Base-by-base conservation (phyloP, 2,888 invertebrate genomes). In the Pyrochroa serraticornis region DNA sequence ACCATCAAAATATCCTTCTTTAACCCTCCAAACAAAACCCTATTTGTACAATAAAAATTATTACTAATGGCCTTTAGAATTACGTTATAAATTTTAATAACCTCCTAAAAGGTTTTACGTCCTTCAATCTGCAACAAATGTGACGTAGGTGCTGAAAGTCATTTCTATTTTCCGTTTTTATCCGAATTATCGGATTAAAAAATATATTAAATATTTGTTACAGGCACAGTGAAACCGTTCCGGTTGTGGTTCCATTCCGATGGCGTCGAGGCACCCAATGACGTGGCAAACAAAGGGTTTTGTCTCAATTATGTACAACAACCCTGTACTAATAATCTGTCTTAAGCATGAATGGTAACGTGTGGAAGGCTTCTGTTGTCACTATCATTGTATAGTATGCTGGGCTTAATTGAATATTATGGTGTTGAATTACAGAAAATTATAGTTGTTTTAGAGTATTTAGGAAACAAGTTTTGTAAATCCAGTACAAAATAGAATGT, bases 271-370 rank as follows among this genome's bases (percentile, higher is more conserved):
- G 87, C 89, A 0, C 92, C 91, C 0, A 83, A 83, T 3, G 92
- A 93, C 69, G 78, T 87, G 0, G 89, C 85, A 39, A 92, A 93
- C 75, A 82, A 89, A 67, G 93, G 93, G 0, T 93, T 92, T 72
- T 93, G 93, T 65, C 79, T 93, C 5, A 91, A 92, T 76, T 93
- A 90, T 70, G 85, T 93, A 3, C 93, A 93, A 72, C 93, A 92
- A 70, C 93, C 93, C 0, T 93, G 93, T 73, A 91, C 91, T 7
- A 91, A 88, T 64, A 70, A 68, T 46, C 58, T 75, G 43, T 62
- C 67, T 42, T 69, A 58, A 68, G 22, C 55, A 41, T 48, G 30
- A 41, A 48, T 22, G 39, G 22, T 22, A 5, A 5, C 22, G 22
- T 22, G 22, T 3, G 22, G 3, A 22, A 22, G 22, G 22, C 3